Evolutionary conservation across 2,888 invertebrate species (phyloP).

Genomic region (Tetheella fluctuosa): DNA sequence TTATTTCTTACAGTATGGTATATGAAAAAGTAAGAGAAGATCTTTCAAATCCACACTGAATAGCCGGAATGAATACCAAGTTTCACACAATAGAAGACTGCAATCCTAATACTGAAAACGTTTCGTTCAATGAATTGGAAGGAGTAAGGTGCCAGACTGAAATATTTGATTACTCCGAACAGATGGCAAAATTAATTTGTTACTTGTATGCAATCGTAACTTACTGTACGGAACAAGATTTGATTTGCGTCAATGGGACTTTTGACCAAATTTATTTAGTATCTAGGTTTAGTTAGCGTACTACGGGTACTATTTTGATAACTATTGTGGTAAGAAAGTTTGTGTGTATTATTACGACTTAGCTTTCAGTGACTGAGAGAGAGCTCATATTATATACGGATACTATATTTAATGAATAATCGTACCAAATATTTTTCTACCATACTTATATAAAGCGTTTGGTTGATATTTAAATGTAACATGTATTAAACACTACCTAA

Average conservation of each 20-base stretch:
- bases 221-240: not conserved
- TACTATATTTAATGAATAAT: no score
- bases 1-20: conserved; percentile 4
- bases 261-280: conserved; percentile 10
- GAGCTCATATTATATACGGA: no score
- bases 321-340: not conserved
- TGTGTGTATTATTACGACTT: not conserved
- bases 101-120: conserved; percentile 24
- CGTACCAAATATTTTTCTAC: not conserved
- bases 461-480: not conserved
- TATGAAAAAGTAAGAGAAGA: conserved; percentile 27
- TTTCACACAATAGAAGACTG: conserved; percentile 37
- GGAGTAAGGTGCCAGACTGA: conserved; percentile 24
- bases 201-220: conserved; percentile 9
- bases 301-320: conserved; percentile 4
- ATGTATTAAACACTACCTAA: not conserved
- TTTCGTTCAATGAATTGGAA: conserved; percentile 28
- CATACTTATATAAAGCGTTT: not conserved
- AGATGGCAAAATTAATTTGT: conserved; percentile 13
- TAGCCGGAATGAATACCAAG: conserved; percentile 35
- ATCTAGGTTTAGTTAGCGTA: conserved; percentile 12
- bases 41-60: conserved; percentile 28
- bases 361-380: not conserved
- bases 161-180: conserved; percentile 24
- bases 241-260: conserved; percentile 11